Base-by-base conservation (phyloP, 2,888 invertebrate genomes). In the Mythimna albipuncta region DNA sequence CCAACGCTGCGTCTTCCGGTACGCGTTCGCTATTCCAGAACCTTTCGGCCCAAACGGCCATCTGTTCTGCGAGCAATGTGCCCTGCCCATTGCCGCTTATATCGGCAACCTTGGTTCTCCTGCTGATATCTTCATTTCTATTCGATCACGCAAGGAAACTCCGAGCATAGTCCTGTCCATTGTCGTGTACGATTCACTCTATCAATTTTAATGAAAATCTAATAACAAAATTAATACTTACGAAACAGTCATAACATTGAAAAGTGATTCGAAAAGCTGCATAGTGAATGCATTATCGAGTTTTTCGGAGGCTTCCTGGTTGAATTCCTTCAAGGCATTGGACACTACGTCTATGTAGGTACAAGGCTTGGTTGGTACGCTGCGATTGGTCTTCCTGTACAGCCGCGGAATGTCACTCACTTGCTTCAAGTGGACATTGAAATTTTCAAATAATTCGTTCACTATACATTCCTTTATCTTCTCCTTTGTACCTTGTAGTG, bases 361-460 rank as follows among this genome's bases (percentile, higher is more conserved):
- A 80, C 99, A 99, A 52, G 98, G 97, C 87, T 98, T 98, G 1
- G 97, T 97, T 0, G 99, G 99, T 41, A 98, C 96, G 84, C 98
- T 99, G 79, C 99, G 97, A 91, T 99, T 99, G 0, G 99, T 99
- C 92, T 99, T 98, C 69, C 99, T 97, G 92, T 99, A 99, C 71
- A 99, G 95, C 79, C 99, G 97, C 3, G 99, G 99, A 93, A 99
- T 98, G 91, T 99, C 99, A 85, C 97, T 98, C 6, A 99, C 99
- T 96, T 98, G 98, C 80, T 98, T 97, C 84, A 98, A 96, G 84
- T 97, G 97, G 38, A 96, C 92, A 66, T 97, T 95, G 88, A 97
- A 93, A 83, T 92, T 90, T 61, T 92, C 91, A 85, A 88, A 95
- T 72, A 96, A 79, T 87, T 95, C 96, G 71, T 91, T 92, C 3